These are phyloP conservation scores for Bellardia bayeri DNA, from an alignment of 2,888 invertebrate species.

Conservation along the genomic window DNA sequence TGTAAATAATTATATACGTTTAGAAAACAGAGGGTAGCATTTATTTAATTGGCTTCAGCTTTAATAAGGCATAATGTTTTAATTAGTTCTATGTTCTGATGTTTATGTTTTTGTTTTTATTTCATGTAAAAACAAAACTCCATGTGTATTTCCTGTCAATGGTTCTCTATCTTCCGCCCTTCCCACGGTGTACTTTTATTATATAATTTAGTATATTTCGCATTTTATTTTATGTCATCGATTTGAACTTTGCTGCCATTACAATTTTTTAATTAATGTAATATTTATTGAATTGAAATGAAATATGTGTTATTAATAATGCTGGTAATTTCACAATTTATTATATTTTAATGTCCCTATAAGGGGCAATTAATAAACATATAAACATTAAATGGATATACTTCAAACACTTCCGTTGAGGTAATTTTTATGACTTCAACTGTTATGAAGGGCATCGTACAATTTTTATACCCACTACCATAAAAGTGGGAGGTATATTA, in stretches of 20 bases:
- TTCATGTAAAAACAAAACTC: not conserved
- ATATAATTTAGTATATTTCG: not conserved
- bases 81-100: constrained; percentile 30
- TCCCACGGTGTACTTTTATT: not conserved
- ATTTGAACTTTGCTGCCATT: not conserved
- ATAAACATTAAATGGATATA: not conserved
- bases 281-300: constrained; percentile 7
- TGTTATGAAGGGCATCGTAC: not conserved
- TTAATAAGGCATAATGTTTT: constrained; percentile 22
- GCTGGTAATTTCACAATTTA: not conserved
- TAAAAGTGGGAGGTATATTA: too few species aligned
- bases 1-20: constrained; percentile 2
- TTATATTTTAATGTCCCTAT: not conserved
- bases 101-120: not conserved
- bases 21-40: not conserved
- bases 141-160: not conserved
- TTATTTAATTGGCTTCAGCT: constrained; percentile 23
- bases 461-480: not conserved
- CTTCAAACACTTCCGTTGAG: not conserved
- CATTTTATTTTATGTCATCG: constrained; percentile 2
- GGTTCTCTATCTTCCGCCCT: not conserved
- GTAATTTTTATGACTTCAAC: not conserved
- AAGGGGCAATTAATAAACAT: constrained; percentile 12
- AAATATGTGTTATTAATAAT: not conserved
- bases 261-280: not conserved